phyloP scores from a whole-genome alignment of 2,113 vertebrate species.

The Protobothrops flavoviridis region DNA sequence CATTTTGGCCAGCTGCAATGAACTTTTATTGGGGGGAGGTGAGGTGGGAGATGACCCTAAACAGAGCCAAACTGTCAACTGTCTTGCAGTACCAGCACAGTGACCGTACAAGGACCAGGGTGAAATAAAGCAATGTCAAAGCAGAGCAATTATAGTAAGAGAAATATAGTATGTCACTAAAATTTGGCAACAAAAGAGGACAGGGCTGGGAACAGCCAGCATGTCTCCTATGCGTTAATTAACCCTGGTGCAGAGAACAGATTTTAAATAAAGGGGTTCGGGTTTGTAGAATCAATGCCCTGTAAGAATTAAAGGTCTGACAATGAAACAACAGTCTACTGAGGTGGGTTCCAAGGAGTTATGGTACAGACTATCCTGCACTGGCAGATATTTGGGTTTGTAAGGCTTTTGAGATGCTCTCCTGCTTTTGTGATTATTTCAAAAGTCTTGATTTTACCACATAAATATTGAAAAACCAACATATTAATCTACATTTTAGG shows the following conservation, averaged over 20 bases:
- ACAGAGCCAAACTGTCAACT: not conserved
- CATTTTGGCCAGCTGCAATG: not conserved
- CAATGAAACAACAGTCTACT: not conserved
- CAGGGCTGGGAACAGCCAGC: not conserved
- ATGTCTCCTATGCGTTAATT: not conserved
- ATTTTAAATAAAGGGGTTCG: not conserved
- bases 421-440: not conserved
- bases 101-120: not conserved
- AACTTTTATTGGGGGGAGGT: not conserved
- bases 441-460: not conserved
- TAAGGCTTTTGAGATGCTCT: not conserved
- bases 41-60: not conserved
- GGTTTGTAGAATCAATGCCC: not conserved
- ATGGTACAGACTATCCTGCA: not conserved
- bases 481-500: not conserved
- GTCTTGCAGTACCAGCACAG: not conserved
- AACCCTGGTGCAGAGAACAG: no score
- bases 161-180: not conserved
- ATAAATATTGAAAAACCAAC: not conserved
- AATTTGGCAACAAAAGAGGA: not conserved
- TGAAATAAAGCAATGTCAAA: not conserved
- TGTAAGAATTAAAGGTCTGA: not conserved
- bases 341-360: not conserved
- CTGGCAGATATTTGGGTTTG: not conserved
- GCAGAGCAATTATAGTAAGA: not conserved